Evolutionary conservation across 2,888 invertebrate genomes (phyloP).

Genomic region (Steromphala cineraria): DNA sequence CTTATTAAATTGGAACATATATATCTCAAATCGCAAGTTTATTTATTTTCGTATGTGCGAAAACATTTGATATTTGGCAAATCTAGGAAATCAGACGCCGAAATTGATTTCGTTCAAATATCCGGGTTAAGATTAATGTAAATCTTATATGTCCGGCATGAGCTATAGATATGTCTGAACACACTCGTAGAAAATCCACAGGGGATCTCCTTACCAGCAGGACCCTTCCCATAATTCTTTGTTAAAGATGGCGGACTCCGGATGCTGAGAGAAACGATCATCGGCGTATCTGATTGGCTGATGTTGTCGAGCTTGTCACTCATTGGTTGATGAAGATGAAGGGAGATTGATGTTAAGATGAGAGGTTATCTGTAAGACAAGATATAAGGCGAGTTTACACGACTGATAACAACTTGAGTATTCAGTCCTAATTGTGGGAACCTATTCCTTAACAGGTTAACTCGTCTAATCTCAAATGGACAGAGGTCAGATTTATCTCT

Average conservation of each 20-base stretch:
- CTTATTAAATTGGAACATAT: too few relatives aligned
- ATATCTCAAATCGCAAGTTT: too few relatives aligned
- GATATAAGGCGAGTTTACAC: constrained; percentile 1
- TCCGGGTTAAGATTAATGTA: too few relatives aligned
- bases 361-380: background rate
- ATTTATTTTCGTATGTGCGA: too few relatives aligned
- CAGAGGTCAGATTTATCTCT: background rate
- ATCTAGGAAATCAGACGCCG: too few relatives aligned
- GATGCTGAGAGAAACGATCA: constrained; percentile 10
- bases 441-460: constrained; percentile 2
- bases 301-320: background rate
- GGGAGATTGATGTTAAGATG: background rate
- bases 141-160: too few relatives aligned
- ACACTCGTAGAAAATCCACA: too few relatives aligned
- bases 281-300: constrained; percentile 7
- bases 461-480: background rate
- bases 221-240: constrained; percentile 15
- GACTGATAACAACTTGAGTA: background rate
- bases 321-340: constrained; percentile 19
- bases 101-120: too few relatives aligned
- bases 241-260: constrained; percentile 4
- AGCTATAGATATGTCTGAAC: too few relatives aligned
- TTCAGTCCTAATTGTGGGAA: constrained; percentile 9
- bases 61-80: too few relatives aligned
- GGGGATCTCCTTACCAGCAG: background rate